Conservation (phyloP, 2,797 vertebrate genomes). For the Coluber constrictor region DNA sequence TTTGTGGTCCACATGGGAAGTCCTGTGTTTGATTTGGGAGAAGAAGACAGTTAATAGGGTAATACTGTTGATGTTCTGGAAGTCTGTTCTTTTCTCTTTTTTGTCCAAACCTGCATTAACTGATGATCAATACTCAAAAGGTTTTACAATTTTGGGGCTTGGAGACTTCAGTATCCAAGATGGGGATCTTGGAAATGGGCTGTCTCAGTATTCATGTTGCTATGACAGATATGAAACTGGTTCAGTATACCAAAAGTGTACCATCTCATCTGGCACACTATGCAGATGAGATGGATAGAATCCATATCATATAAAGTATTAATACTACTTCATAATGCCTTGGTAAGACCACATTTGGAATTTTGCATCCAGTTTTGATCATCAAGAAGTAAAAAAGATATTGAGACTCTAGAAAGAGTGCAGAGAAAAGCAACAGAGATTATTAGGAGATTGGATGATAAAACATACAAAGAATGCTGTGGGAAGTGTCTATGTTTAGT, state of each 20-base stretch:
- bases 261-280: neutral
- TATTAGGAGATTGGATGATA: neutral
- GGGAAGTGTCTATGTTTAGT: neutral
- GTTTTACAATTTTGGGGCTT: neutral
- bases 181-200: neutral
- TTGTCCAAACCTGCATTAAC: neutral
- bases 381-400: neutral
- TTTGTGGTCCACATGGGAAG: neutral
- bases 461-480: neutral
- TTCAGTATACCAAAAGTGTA: neutral
- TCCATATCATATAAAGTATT: neutral
- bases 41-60: neutral
- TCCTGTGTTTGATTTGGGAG: neutral
- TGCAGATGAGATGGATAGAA: neutral
- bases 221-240: neutral
- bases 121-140: neutral
- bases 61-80: neutral
- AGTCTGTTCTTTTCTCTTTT: neutral
- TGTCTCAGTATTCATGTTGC: neutral
- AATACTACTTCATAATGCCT: neutral
- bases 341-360: neutral
- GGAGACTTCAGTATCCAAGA: neutral
- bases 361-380: neutral
- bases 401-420: neutral
- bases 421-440: neutral